These are phyloP conservation scores for Noctilio leporinus DNA, from an alignment of 2,113 vertebrate species.

Conservation along the genomic window DNA sequence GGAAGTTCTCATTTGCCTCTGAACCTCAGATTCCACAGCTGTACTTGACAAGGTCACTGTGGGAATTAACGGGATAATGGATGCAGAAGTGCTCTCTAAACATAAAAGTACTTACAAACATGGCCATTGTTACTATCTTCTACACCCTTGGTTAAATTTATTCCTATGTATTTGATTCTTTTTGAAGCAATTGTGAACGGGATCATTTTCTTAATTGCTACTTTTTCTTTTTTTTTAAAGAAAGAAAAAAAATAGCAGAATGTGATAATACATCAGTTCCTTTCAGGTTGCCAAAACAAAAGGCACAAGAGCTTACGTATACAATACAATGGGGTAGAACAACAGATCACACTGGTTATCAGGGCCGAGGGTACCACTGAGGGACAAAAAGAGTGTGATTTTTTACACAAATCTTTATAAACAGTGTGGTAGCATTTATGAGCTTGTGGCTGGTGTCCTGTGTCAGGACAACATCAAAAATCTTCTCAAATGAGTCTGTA, in stretches of 20 bases:
- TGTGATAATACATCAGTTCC: neutral
- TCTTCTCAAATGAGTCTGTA: neutral
- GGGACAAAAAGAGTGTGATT: constrained; percentile 72
- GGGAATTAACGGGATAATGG: neutral
- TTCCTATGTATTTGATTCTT: too few relatives aligned
- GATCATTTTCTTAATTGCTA: too few relatives aligned
- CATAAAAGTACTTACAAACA: neutral
- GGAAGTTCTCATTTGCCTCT: neutral
- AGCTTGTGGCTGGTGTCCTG: neutral
- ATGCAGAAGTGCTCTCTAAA: neutral
- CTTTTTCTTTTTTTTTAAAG: neutral
- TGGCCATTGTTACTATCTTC: neutral
- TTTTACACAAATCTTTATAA: constrained; percentile 64
- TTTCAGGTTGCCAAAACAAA: constrained; percentile 1
- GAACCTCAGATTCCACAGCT: neutral
- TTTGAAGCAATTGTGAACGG: too few relatives aligned
- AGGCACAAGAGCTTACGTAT: neutral
- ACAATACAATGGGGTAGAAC: constrained; percentile 15
- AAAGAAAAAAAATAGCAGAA: neutral
- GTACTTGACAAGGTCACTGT: neutral
- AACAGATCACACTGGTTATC: neutral
- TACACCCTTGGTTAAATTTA: too few relatives aligned
- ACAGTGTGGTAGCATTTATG: neutral
- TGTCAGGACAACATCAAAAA: neutral
- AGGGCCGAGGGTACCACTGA: constrained; percentile 63